Percentiles rank a stretch among this genome's conserved stretches.
Evolutionary conservation across 2,113 vertebrate species (phyloP).

Genomic region (rabbit (Oryctolagus cuniculus)): DNA sequence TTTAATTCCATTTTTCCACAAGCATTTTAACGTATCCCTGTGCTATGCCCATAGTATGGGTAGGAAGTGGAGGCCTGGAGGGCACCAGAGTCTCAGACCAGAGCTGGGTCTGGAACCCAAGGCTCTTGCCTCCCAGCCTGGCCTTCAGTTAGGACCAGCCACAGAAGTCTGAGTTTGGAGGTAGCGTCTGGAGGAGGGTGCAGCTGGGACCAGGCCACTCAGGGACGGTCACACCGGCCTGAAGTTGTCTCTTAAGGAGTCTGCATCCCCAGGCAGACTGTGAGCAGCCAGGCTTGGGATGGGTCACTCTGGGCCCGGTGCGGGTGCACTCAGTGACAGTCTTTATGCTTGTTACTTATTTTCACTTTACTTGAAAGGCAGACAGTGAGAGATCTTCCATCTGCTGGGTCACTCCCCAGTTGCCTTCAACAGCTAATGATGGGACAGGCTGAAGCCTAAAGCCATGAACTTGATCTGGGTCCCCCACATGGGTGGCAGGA

Average conservation of each 20-base stretch:
- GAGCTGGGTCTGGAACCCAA: background rate
- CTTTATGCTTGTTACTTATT: too few species aligned
- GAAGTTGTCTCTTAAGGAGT: background rate
- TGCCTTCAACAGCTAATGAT: too few species aligned
- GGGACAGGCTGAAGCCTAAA: too few species aligned
- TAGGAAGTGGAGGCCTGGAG: background rate
- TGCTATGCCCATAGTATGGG: background rate
- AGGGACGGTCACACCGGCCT: background rate
- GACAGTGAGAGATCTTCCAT: too few species aligned
- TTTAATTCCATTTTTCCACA: too few species aligned
- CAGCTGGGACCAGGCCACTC: background rate
- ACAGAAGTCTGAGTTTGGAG: background rate
- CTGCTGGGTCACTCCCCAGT: too few species aligned
- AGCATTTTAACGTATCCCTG: too few species aligned
- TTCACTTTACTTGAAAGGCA: too few species aligned
- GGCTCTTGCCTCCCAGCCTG: background rate
- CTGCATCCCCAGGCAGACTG: background rate
- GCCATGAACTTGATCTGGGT: too few species aligned
- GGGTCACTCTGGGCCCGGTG: accelerated
- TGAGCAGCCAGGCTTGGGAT: background rate
- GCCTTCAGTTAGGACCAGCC: background rate
- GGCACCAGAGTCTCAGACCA: background rate
- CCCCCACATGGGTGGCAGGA: too few species aligned
- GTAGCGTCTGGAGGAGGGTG: background rate
- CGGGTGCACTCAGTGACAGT: background rate